Percentiles rank a stretch among this genome's conserved stretches.
Conservation (phyloP, 1,140 invertebrate genomes). For the Orchesella cincta region DNA sequence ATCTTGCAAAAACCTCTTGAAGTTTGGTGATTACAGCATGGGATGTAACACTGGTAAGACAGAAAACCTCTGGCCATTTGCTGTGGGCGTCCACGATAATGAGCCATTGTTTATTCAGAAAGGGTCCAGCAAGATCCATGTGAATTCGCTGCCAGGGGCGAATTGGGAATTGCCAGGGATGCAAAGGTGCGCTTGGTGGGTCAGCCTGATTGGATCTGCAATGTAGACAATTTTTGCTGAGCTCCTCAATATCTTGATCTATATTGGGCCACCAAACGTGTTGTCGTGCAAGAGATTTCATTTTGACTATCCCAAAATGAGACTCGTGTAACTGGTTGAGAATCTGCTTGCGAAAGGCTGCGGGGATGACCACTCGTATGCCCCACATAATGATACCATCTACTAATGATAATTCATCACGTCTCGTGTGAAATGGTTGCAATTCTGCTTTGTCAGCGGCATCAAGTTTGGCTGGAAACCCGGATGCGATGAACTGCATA, state of each 20-base stretch:
- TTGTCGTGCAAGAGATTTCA: not conserved
- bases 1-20: conserved; percentile 29
- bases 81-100: conserved; percentile 56
- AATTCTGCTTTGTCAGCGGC: not conserved
- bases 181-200: not conserved
- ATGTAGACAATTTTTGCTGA: not conserved
- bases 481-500: not conserved
- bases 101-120: conserved; percentile 52
- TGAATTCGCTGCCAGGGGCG: not conserved
- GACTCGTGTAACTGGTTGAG: not conserved
- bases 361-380: not conserved
- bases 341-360: not conserved
- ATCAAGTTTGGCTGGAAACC: not conserved
- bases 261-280: not conserved
- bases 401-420: not conserved
- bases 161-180: not conserved
- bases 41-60: not conserved
- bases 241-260: not conserved
- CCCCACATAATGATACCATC: not conserved
- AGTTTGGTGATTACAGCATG: conserved; percentile 18
- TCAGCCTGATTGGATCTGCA: not conserved
- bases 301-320: not conserved
- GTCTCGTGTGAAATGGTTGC: not conserved
- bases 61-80: conserved; percentile 56
- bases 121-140: conserved; percentile 48